Percentiles rank a stretch among this genome's conserved stretches.
These are phyloP conservation scores for Cassiopea xamachana DNA, from an alignment of 30 jellyfish, hydroid and myxozoan species.

Conservation along the genomic window DNA sequence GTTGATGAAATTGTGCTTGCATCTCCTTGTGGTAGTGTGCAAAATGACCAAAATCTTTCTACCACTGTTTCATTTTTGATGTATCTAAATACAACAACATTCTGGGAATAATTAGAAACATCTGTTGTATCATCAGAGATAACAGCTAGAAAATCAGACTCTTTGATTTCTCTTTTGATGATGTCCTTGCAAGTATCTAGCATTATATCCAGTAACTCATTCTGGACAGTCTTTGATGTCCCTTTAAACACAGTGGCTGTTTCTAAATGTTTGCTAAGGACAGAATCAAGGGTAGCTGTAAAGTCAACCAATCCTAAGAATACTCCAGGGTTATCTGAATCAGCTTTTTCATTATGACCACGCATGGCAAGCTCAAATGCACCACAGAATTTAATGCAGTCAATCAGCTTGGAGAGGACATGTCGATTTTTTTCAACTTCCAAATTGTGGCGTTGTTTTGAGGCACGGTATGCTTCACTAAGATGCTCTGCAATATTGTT, in stretches of 20 bases:
- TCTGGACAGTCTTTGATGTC: conserved; percentile 60
- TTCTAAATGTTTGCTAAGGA: conserved; percentile 31
- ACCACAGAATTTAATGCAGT: too few relatives aligned
- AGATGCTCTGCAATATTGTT: too few relatives aligned
- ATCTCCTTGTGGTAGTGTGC: conserved; percentile 29
- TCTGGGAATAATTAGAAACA: conserved; percentile 19
- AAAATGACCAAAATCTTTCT: conserved; percentile 52
- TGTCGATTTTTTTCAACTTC: too few relatives aligned
- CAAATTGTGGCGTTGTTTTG: too few relatives aligned
- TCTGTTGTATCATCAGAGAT: conserved; percentile 47
- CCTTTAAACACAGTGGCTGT: conserved; percentile 40
- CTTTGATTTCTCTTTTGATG: conserved; percentile 17
- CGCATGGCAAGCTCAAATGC: too few relatives aligned
- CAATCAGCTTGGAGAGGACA: too few relatives aligned
- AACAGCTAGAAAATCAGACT: conserved; percentile 15
- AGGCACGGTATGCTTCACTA: too few relatives aligned
- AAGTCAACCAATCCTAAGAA: conserved; percentile 12
- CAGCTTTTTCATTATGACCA: too few relatives aligned
- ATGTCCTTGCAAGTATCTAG: conserved; percentile 3
- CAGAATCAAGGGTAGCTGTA: conserved; percentile 42
- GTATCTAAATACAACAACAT: conserved; percentile 61
- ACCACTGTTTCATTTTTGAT: conserved; percentile 16
- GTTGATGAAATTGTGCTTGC: conserved; percentile 36
- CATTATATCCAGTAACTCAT: conserved; percentile 57
- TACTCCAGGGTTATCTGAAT: neutral